phyloP scores from a whole-genome alignment of 35 echinoderm and acorn worm species.

The Amphiura filiformis region DNA sequence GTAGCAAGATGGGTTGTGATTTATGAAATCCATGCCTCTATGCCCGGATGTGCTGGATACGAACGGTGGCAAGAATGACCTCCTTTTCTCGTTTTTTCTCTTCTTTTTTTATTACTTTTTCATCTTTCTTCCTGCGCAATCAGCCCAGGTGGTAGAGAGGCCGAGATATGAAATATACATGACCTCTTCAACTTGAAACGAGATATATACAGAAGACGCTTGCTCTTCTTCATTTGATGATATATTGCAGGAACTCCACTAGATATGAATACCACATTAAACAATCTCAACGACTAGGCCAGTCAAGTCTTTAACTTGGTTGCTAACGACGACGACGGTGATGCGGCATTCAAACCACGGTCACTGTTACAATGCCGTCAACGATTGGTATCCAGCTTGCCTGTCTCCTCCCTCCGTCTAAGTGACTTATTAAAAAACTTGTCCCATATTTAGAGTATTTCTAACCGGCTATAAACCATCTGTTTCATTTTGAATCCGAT shows the following conservation, averaged over 20 bases:
- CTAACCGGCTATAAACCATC: not conserved
- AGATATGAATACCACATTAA: conserved; percentile 1
- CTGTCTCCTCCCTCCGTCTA: not conserved
- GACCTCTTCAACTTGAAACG: not conserved
- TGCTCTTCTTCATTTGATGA: conserved; percentile 1
- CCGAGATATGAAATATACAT: conserved; percentile 14
- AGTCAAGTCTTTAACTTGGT: not conserved
- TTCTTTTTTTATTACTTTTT: not conserved
- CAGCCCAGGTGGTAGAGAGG: not conserved
- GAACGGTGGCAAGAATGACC: conserved; percentile 1
- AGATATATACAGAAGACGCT: conserved; percentile 1
- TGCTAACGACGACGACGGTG: no score
- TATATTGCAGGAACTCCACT: not conserved
- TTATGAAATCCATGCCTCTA: conserved; percentile 5
- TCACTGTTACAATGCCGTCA: not conserved
- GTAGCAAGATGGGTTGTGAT: not conserved
- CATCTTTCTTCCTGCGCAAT: not conserved
- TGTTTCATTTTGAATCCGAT: no score
- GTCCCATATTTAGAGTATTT: not conserved
- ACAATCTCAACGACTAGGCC: not conserved
- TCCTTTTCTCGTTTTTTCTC: not conserved
- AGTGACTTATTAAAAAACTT: not conserved
- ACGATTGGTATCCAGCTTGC: not conserved
- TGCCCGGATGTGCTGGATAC: not conserved
- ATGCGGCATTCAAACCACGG: no score